These are phyloP conservation scores for Recurvirostra avosetta DNA, from an alignment of 2,113 vertebrate genomes.

Conservation along the genomic window DNA sequence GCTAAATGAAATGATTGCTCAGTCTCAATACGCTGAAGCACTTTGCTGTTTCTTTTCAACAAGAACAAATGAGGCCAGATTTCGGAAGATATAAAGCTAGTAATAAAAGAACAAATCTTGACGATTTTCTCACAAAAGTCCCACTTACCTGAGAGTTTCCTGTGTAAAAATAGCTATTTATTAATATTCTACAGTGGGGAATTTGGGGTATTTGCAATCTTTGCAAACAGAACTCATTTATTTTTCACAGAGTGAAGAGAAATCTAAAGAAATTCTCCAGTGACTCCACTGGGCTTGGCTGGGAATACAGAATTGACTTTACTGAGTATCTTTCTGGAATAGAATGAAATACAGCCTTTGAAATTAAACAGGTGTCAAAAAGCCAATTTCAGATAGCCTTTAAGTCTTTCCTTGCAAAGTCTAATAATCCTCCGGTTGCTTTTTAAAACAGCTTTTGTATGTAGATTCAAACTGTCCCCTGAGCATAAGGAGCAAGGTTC, in stretches of 20 bases:
- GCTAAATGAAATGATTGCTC: not conserved
- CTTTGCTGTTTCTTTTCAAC: not conserved
- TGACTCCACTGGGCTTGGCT: not conserved
- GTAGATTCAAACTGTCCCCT: not conserved
- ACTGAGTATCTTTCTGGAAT: not conserved
- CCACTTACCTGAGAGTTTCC: not conserved
- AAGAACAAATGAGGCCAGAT: not conserved
- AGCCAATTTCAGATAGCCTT: not conserved
- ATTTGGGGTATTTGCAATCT: not conserved
- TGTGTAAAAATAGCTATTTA: not conserved
- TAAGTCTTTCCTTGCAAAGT: not conserved
- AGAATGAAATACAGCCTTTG: not conserved
- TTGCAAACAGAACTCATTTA: not conserved
- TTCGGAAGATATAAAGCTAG: not conserved
- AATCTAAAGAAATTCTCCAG: not conserved
- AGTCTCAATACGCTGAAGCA: not conserved
- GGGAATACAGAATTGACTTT: not conserved
- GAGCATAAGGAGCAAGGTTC: not conserved
- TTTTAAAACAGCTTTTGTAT: not conserved
- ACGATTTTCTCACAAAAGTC: not conserved
- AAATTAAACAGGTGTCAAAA: not conserved
- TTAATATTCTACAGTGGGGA: not conserved
- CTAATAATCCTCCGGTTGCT: not conserved
- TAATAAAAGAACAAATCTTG: not conserved
- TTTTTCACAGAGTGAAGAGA: not conserved